A percentile compares a stretch with the other conserved stretches of the same genome.
These are phyloP conservation scores for Apolygus lucorum DNA, from an alignment of 1,140 invertebrate genomes.

Conservation along the genomic window DNA sequence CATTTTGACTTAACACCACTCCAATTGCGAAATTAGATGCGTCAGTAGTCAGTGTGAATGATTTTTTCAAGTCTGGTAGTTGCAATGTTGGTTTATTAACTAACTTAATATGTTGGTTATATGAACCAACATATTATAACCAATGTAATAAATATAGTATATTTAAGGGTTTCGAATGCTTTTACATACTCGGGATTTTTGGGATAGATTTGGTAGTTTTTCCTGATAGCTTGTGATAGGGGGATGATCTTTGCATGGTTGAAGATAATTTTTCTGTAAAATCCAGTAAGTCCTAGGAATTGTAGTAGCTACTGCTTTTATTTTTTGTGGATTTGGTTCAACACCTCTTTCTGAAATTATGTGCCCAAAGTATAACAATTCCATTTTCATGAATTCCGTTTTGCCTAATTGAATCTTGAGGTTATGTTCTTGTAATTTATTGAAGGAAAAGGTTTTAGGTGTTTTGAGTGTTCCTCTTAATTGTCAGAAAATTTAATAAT, in stretches of 20 bases:
- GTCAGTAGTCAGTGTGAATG: constrained; percentile 33
- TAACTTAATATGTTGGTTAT: constrained; percentile 27
- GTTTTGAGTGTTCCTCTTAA: constrained; percentile 34
- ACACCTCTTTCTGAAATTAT: constrained; percentile 34
- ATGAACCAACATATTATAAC: constrained; percentile 36
- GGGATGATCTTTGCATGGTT: too few species aligned
- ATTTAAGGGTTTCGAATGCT: too few species aligned
- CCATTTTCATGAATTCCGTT: constrained; percentile 34
- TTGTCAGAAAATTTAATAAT: constrained; percentile 37
- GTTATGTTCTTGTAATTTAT: constrained; percentile 25
- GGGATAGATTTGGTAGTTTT: constrained; percentile 27
- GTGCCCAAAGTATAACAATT: constrained; percentile 37
- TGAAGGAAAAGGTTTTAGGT: constrained; percentile 33
- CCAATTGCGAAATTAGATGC: constrained; percentile 27
- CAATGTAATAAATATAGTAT: too few species aligned
- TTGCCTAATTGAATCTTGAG: constrained; percentile 33
- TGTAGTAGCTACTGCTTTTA: constrained; percentile 31
- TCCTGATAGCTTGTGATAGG: constrained; percentile 35
- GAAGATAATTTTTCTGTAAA: constrained; percentile 33
- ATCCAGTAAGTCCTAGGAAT: constrained; percentile 33
- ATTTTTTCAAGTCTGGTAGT: constrained; percentile 32
- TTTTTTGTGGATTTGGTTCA: constrained; percentile 35
- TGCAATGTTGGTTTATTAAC: constrained; percentile 34
- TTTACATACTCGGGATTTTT: too few species aligned
- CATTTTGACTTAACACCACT: constrained; percentile 36